These are phyloP conservation scores for Poeciliopsis occidentalis DNA, from an alignment of 2,113 vertebrate species.

Conservation along the genomic window DNA sequence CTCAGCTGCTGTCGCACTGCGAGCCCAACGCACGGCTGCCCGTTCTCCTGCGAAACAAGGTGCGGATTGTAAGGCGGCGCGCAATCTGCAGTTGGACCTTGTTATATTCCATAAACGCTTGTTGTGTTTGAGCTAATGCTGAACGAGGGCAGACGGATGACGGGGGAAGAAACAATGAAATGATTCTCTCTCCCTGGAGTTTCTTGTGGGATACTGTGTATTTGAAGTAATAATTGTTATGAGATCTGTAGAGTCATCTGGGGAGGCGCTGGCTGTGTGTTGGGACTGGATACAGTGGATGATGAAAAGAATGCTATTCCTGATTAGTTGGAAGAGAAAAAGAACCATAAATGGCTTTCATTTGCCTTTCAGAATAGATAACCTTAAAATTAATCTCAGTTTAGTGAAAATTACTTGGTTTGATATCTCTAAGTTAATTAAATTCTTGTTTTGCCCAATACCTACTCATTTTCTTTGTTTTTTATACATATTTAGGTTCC, in stretches of 20 bases:
- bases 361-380: neutral
- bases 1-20: slow-evolving; percentile 48
- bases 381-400: neutral
- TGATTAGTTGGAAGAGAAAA: slow-evolving; percentile 13
- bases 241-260: slow-evolving; percentile 55
- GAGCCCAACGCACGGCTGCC: slow-evolving; percentile 37
- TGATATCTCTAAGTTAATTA: neutral
- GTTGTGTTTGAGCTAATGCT: slow-evolving; percentile 58
- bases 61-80: slow-evolving; percentile 38
- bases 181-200: slow-evolving; percentile 62
- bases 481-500: neutral
- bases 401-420: neutral
- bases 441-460: slow-evolving; percentile 2
- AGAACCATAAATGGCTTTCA: neutral
- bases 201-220: slow-evolving; percentile 55
- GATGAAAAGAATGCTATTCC: neutral
- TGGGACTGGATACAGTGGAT: slow-evolving; percentile 44
- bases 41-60: slow-evolving; percentile 39
- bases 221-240: slow-evolving; percentile 75
- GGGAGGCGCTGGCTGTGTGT: slow-evolving; percentile 40
- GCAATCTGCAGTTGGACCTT: slow-evolving; percentile 53
- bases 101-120: slow-evolving; percentile 65
- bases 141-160: slow-evolving; percentile 48
- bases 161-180: slow-evolving; percentile 65
- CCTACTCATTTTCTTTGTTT: neutral